A percentile compares a stretch with the other conserved stretches of the same genome.
These are phyloP conservation scores for Thymelicus lineola DNA, from an alignment of 2,888 invertebrate genomes.

Conservation along the genomic window DNA sequence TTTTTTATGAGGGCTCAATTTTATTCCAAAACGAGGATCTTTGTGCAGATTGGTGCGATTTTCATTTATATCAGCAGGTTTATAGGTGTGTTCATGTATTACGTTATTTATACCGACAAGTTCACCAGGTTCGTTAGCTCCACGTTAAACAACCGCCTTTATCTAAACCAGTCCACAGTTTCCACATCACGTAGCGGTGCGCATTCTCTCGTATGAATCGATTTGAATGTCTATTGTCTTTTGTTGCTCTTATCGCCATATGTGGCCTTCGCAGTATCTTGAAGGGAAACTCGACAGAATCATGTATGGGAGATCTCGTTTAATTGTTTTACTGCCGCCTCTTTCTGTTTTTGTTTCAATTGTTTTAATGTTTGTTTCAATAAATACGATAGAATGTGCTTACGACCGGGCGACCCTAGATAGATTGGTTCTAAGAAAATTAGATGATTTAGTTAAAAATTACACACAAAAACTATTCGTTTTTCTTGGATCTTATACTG, in stretches of 20 bases:
- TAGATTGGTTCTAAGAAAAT: no score
- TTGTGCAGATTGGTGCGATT: neutral
- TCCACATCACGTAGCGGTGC: conserved; percentile 13
- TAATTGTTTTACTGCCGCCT: conserved; percentile 16
- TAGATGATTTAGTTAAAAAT: no score
- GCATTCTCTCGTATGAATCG: conserved; percentile 21
- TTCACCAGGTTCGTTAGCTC: conserved; percentile 23
- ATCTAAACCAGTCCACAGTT: conserved; percentile 18
- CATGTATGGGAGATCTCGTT: conserved; percentile 25
- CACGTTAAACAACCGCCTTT: conserved; percentile 15
- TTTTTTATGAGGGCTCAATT: neutral
- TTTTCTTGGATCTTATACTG: no score
- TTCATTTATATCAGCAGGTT: neutral
- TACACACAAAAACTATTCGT: no score
- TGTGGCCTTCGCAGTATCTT: conserved; percentile 21
- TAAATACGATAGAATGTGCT: no score
- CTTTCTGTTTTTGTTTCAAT: conserved; percentile 5
- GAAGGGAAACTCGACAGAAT: conserved; percentile 26
- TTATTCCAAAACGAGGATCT: neutral
- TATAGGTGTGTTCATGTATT: neutral
- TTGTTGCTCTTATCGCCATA: conserved; percentile 23
- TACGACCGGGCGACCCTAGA: no score
- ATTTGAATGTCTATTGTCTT: conserved; percentile 32
- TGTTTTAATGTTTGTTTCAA: neutral
- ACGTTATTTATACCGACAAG: conserved; percentile 1